Evolutionary conservation across 2,797 vertebrate genomes (phyloP), one percentile per base, ranked within the genome.

Genomic region (Scyliorhinus canicula): DNA sequence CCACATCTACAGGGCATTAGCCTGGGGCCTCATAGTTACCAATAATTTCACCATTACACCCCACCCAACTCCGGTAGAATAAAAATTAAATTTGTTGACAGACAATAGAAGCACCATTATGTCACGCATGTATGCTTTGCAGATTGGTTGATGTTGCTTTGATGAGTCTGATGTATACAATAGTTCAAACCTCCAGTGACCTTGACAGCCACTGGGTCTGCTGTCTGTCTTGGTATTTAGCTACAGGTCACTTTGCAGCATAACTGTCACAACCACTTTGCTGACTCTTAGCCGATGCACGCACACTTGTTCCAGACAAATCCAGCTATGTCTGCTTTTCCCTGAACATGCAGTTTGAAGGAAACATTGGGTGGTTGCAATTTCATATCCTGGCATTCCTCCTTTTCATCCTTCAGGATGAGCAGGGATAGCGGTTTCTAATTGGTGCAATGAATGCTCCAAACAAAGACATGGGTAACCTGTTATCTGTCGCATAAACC

Each of bases 201-300:
- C 52, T 57, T 88, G 85, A 88, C 50, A 88, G 26, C 50, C 21
- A 57, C 31, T 31, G 85, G 85, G 50, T 55, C 47, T 88, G 26
- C 85, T 88, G 50, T 88, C 52, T 47, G 26, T 55, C 85, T 55
- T 35, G 3, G 85, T 1, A 28, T 57, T 88, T 35, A 57, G 28
- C 85, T 35, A 88, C 55, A 52, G 55, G 85, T 88, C 85, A 88
- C 52, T 88, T 88, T 57, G 85, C 85, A 88, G 85, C 85, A 35
- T 12, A 55, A 55, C 50, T 55, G 84, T 28, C 24, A 47, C 50
- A 86, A 52, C 21, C 21, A 31, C 35, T 88, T 31, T 88, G 50
- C 52, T 52, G 85, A 31, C 55, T 55, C 85, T 88, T 55, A 35
- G 85, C 52, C 50, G 2, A 88, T 28, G 85, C 85, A 57, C 31